Conservation (phyloP, 2,888 invertebrate species). For the Calliopum simillimum region DNA sequence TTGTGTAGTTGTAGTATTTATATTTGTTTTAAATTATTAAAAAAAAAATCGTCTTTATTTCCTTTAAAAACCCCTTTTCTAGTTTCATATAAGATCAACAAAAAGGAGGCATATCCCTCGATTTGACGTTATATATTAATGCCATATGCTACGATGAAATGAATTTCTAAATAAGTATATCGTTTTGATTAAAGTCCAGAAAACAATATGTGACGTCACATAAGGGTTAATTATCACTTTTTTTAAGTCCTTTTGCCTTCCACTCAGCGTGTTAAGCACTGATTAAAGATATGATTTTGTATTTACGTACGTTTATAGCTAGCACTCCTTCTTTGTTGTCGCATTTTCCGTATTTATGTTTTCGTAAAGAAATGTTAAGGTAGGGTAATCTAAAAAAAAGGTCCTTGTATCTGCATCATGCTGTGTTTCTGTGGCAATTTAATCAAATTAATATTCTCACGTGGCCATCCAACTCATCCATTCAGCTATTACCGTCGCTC, state of each 20-base stretch:
- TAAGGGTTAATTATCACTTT: constrained; percentile 38
- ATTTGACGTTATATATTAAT: no score
- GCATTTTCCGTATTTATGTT: not conserved
- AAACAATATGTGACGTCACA: constrained; percentile 8
- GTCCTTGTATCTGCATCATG: constrained; percentile 45
- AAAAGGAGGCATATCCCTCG: no score
- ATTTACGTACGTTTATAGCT: no score
- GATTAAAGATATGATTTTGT: constrained; percentile 47
- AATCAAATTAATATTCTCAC: constrained; percentile 64
- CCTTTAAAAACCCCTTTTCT: no score
- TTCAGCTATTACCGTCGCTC: not conserved
- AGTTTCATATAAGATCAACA: no score
- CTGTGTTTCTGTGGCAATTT: constrained; percentile 62
- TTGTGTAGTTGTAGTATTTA: no score
- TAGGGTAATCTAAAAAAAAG: not conserved
- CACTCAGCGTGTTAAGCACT: constrained; percentile 52
- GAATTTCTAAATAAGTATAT: no score
- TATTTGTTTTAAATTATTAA: no score
- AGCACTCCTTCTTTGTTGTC: not conserved
- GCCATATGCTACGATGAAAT: no score
- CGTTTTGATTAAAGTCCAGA: not conserved
- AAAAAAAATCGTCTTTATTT: no score
- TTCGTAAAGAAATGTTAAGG: no score
- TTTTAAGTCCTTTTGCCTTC: constrained; percentile 43
- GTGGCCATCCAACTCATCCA: constrained; percentile 47